Evolutionary conservation across 2,888 invertebrate species (phyloP).

Genomic region (Mechanitis mazaeus): DNA sequence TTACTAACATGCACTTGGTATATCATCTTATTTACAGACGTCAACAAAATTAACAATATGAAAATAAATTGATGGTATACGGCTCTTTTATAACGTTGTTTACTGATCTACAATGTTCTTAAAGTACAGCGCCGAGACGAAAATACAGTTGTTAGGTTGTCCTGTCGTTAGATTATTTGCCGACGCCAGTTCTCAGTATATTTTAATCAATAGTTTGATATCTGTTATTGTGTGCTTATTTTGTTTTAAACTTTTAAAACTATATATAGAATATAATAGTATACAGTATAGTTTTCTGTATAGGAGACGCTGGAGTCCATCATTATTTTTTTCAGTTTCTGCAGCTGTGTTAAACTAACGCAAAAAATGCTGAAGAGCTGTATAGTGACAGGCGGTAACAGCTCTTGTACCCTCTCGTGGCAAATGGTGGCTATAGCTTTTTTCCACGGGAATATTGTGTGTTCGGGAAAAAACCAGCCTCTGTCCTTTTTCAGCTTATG

Average conservation of each 20-base stretch:
- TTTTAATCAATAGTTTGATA: conserved; percentile 9
- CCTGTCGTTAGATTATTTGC: conserved; percentile 4
- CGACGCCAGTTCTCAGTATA: conserved; percentile 2
- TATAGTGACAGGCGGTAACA: no score
- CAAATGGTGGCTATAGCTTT: no score
- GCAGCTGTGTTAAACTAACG: no score
- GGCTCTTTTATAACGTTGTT: conserved; percentile 47
- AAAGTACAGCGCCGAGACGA: conserved; percentile 39
- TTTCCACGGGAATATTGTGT: no score
- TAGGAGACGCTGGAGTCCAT: no score
- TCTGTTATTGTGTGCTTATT: background rate
- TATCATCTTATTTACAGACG: conserved; percentile 14
- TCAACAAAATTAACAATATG: conserved; percentile 30
- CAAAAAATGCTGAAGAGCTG: no score
- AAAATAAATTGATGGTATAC: conserved; percentile 29
- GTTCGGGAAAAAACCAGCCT: no score
- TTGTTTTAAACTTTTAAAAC: background rate
- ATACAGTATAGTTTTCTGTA: no score
- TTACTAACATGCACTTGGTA: conserved; percentile 14
- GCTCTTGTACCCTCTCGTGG: no score
- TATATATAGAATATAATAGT: no score
- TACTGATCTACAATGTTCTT: conserved; percentile 47
- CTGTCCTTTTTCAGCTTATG: no score
- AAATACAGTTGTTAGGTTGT: conserved; percentile 41
- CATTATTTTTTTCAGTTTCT: no score